phyloP scores from a whole-genome alignment of 2,797 vertebrate species.

The Margarornis squamiger region DNA sequence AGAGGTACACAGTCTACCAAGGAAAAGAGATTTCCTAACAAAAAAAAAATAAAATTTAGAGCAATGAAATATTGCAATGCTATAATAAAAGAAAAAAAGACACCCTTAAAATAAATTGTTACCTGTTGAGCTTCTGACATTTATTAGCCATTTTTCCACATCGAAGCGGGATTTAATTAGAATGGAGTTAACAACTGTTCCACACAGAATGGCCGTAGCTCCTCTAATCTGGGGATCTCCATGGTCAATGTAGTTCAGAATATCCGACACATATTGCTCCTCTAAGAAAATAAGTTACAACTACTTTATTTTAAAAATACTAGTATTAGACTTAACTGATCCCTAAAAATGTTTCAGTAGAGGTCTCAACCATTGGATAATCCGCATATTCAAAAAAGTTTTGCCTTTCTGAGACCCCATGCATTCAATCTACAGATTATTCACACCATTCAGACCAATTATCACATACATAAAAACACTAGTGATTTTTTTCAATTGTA shows the following conservation, averaged over 20 bases:
- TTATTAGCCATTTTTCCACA: constrained; percentile 86
- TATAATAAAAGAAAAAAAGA: background rate
- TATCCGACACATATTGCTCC: constrained; percentile 90
- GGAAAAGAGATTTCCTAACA: constrained; percentile 86
- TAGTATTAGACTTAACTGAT: background rate
- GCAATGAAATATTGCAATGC: background rate
- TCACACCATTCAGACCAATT: background rate
- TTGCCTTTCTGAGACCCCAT: background rate
- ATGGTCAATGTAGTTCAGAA: constrained; percentile 87
- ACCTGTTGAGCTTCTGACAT: constrained; percentile 81
- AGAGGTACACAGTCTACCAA: constrained; percentile 90
- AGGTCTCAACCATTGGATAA: background rate
- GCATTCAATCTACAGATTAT: background rate
- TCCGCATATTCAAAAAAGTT: background rate
- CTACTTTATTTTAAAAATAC: constrained; percentile 58
- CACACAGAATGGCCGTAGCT: constrained; percentile 91
- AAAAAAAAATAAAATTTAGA: background rate
- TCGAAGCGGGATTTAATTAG: constrained; percentile 90
- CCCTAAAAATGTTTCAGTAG: background rate
- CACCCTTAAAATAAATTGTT: background rate
- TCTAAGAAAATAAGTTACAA: constrained; percentile 77
- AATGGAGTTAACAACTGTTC: constrained; percentile 86
- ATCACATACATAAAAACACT: background rate
- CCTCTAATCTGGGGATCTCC: constrained; percentile 97
- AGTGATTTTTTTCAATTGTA: background rate